Evolutionary conservation across 1,140 invertebrate species (phyloP), one percentile per base, ranked within the genome.

Genomic region (Drosophila rhopaloa): DNA sequence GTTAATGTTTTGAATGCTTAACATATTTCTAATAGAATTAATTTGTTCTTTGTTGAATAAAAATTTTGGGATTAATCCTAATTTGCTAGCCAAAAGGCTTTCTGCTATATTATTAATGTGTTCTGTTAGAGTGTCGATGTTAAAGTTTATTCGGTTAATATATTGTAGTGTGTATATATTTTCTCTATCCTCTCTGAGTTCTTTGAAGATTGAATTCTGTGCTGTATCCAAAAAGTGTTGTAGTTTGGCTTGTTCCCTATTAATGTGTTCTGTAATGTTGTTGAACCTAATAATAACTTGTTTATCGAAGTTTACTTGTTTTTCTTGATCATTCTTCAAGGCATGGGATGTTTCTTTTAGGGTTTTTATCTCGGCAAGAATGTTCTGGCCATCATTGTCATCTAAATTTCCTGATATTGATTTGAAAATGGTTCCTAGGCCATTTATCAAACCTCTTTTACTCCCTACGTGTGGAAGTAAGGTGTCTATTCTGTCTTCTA

Each of bases 101-200:
- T 56, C 61, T 19, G 43, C 62, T 48, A 66, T 57, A 50, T 41
- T 66, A 6, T 50, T 56, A 35, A 56, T 10, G 16, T 50, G 57
- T 24, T 60, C 57, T 16, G n/a, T 24, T 7, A 50, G 11, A 5
- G 56, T 37, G 8, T 37, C 37, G 9, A 37, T 19, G 19, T 19
- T 19, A 19, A 19, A 19, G 19, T 19, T 19, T 19, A 19, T 19
- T 19, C 19, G 32, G 16, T 47, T 55, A 43, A 53, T 61, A 13
- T 61, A 53, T 61, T 61, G 40, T 29, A 63, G 51, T 63, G 43
- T 47, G 8, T 29, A 55, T 13, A 37, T 55, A n/a, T 61, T 61
- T 27, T 35, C 37, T 8, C 6, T 35, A 24, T 51, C n/a, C 13
- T 55, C 41, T 1, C 32, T 48, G 5, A 55, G 19, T 35, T 56